Base-by-base conservation (phyloP, 2,888 invertebrate species). In the Theretra japonica region DNA sequence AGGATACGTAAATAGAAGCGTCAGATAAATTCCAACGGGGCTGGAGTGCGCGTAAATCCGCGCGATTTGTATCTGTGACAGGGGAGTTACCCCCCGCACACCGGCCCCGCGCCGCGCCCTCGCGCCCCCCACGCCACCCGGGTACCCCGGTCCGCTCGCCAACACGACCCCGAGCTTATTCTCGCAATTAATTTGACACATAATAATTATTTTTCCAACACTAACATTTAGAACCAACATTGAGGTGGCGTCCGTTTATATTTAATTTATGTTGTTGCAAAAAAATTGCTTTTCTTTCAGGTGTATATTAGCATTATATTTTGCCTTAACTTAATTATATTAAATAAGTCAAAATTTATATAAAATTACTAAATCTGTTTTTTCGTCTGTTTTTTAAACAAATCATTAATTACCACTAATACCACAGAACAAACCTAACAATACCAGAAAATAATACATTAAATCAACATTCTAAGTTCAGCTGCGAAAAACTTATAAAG, bases 41-140 rank as follows among this genome's bases (percentile, higher is more conserved):
- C 90, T 89, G 83, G 91, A 93, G 93, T 87, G 88, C 88, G 92
- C 93, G 93, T 94, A 94, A 94, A 94, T 94, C 94, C 94, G 90
- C 89, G 91, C 94, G 94, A 94, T 95, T 94, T 95, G 94, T 94
- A 94, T 94, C 94, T 89, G 91, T 92, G 94, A 93, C 94, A 93
- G 90, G 90, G 88, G 89, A 83, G 88, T 86, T 85, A 86, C 87
- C 82, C 79, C 77, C 77, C 80, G 79, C 75, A 75, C 76, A 75
- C 73, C 73, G 74, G 70, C 57, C 76, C 80, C 77, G 8, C 76
- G 74, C 75, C 72, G 17, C 50, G 6, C 50, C 72, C 76, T 69
- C 77, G 74, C 73, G 80, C 77, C 74, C 78, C 73, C 78, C 69
- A 74, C 79, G 76, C 77, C 79, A 78, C 75, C 75, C 75, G 75